Base-by-base conservation (phyloP, 2,797 vertebrate genomes). In the Brachyalestes nurse region DNA sequence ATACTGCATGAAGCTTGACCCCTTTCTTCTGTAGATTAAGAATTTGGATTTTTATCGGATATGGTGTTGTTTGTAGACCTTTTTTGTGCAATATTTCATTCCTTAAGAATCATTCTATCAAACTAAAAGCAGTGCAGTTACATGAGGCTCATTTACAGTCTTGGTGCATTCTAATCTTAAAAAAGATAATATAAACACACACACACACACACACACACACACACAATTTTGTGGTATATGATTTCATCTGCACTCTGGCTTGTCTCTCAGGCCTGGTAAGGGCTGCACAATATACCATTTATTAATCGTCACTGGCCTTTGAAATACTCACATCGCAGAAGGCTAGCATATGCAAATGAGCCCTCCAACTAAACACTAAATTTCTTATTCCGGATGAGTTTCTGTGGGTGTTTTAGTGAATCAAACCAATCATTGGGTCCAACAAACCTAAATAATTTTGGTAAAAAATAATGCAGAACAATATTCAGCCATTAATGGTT, bases 41-140 rank as follows among this genome's bases (percentile, higher is more conserved):
- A 66, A 72, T 72, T 51, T 2, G 14, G 38, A 72, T 65, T 65
- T 12, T 80, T 72, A 69, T 60, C 60, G 55, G 47, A 61, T 34
- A 51, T 17, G 51, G 58, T 12, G n/a, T 55, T 13, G 8, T 17
- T 14, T 12, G n/a, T 4, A 14, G 25, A 25, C 28, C 23, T 5
- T 25, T 5, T 13, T 21, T 25, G 57, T 58, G 58, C 19, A 57
- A 6, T 5, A 8, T 21, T 58, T 21, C 9, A 21, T 45, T n/a
- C 2, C 40, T 67, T 67, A n/a, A 67, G 16, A 5, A 38, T 14
- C 42, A 1, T 45, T 45, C 42, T 45, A 8, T 45, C 7, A 45
- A 45, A 45, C 8, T 45, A 45, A 38, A 14, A 28, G 61, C 9
- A 64, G 19, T n/a, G 23, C n/a, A 67, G 38, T 62, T 62, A 13